Evolutionary conservation across 2,888 invertebrate genomes (phyloP), one percentile per base, ranked within the genome.

Genomic region (Drosophila histrio): DNA sequence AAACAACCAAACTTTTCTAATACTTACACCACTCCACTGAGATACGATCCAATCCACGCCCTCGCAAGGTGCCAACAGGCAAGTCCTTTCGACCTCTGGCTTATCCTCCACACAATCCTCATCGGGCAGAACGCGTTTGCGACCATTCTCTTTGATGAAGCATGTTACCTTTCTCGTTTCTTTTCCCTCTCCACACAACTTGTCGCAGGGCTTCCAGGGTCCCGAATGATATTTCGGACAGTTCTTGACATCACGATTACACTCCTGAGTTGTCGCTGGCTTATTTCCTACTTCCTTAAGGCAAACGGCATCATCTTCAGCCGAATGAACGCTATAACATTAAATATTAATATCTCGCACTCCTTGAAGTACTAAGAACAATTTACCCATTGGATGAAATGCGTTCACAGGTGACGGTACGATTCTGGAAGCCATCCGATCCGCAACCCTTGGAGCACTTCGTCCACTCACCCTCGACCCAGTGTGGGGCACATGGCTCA

Each of bases 151-250:
- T 89, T 94, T 95, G 81, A 94, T 94, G 91, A 94, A 96, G 90
- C 99, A 99, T 1, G 94, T 94, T 0, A 98, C 96, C 80, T 94
- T 94, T 24, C 99, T 94, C 0, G 93, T 95, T 92, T 97, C 95
- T 76, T 94, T 94, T 1, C 99, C 99, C 81, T 96, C 94, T 0
- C 97, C 99, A 90, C 98, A 99, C n/a, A 98, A 93, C 89, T 94
- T 95, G 90, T 97, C 95, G 87, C 98, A 98, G 95, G 97, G 96
- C 90, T 95, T 95, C 99, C 99, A 99, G 4, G 96, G 96, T 54
- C 96, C 97, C 22, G 94, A 93, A 89, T 96, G 96, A 96, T 97
- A 99, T 50, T 94, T 93, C 0, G 98, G 97, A 89, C 98, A 98
- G 22, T 94, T 94, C 24, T 90, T 77, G 2, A 94, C 93, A 62